These are phyloP conservation scores for Prenolepis imparis DNA, from an alignment of 2,888 invertebrate genomes.

Conservation along the genomic window DNA sequence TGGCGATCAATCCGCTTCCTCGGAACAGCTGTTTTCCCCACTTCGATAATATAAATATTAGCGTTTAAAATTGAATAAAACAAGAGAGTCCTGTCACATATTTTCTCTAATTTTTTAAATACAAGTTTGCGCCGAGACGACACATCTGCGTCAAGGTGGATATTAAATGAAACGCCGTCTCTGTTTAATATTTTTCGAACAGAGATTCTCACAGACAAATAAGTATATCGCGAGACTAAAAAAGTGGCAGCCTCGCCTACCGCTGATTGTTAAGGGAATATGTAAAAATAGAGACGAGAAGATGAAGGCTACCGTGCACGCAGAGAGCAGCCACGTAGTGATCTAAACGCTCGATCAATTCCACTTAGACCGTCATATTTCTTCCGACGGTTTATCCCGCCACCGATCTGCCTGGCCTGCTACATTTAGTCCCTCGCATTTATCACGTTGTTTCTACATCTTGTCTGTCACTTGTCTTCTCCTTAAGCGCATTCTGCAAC, in stretches of 20 bases:
- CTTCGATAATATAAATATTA: neutral
- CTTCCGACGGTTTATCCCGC: conserved; percentile 50
- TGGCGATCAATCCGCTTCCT: neutral
- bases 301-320: conserved; percentile 44
- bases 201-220: neutral
- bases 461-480: conserved; percentile 55
- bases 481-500: conserved; percentile 20
- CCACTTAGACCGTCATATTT: conserved; percentile 57
- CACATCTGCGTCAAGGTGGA: neutral
- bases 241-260: neutral
- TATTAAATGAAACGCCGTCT: neutral
- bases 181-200: neutral
- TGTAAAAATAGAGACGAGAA: conserved; percentile 18
- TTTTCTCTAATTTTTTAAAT: neutral
- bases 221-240: neutral
- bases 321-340: conserved; percentile 17
- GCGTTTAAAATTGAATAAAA: neutral
- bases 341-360: conserved; percentile 57
- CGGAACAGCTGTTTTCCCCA: neutral
- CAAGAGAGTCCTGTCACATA: no score
- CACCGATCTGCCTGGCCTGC: conserved; percentile 50
- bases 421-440: conserved; percentile 57
- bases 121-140: neutral
- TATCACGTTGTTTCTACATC: conserved; percentile 58
- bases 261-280: neutral